A percentile compares a stretch with the other conserved stretches of the same genome.
phyloP scores from a whole-genome alignment of 2,113 vertebrate genomes.

The Zosterops pallidus region DNA sequence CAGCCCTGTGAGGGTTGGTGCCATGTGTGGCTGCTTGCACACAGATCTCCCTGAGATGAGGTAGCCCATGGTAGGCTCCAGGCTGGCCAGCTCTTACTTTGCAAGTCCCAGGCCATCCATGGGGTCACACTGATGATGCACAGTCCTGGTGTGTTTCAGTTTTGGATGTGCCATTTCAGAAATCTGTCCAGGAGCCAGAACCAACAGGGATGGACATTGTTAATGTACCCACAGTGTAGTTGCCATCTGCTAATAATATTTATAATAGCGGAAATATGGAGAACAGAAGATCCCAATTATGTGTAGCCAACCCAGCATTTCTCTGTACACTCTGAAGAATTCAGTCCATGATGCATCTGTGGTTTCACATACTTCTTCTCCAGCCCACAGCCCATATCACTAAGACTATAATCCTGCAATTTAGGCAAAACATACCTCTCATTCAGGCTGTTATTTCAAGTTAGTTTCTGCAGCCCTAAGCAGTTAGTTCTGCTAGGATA shows the following conservation, averaged over 20 bases:
- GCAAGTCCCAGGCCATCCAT: neutral
- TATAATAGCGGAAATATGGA: neutral
- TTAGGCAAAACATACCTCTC: conserved; percentile 20
- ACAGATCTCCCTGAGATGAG: neutral
- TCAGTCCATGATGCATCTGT: neutral
- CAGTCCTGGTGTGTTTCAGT: neutral
- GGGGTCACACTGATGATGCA: neutral
- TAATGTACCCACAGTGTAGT: neutral
- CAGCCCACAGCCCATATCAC: neutral
- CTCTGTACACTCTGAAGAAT: neutral
- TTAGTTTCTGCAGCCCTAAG: neutral
- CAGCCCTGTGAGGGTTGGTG: rapidly evolving
- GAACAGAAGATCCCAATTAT: neutral
- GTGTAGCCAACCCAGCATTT: neutral
- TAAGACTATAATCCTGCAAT: conserved; percentile 13
- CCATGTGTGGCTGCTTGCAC: neutral
- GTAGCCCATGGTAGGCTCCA: rapidly evolving
- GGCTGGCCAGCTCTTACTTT: neutral
- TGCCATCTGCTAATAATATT: conserved; percentile 26
- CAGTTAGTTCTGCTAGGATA: conserved; percentile 8
- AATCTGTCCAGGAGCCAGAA: neutral
- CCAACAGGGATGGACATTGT: neutral
- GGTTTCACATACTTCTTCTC: neutral
- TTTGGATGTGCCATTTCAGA: neutral
- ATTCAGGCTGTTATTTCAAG: neutral